Evolutionary conservation across 2,888 invertebrate genomes (phyloP), one percentile per base, ranked within the genome.

Genomic region (Erebia palarica): DNA sequence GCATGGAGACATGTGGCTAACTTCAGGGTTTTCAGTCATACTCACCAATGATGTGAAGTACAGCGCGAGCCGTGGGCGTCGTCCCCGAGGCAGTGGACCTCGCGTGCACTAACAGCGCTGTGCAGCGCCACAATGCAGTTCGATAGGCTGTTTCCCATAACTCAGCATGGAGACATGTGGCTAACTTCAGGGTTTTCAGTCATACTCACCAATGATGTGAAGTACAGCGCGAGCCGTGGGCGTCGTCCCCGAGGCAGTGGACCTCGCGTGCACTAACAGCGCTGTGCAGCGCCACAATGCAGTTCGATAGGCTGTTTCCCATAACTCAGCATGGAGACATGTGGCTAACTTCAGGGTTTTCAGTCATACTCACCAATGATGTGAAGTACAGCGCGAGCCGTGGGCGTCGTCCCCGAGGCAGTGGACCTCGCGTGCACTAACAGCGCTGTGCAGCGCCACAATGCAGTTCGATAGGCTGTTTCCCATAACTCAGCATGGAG

Each of bases 251-350:
- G 84, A 77, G 70, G 81, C 79, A 9, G 81, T 76, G 79, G 97
- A 95, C 0, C 96, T 89, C 47, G 96, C 96, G 77, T 96, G 96
- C 68, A 98, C 97, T 5, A 98, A 88, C 70, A 97, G 94, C 1
- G 97, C 97, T 0, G 97, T 96, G 0, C 97, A 96, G 5, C 97
- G 94, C 97, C 97, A 98, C 42, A 98, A 85, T 0, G 97, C 96
- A 95, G 78, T 95, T 94, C 80, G 71, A 68, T 80, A 79, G 68
- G 76, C 77, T 10, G 80, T 78, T 71, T 79, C 80, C 0, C 85
- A 77, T 5, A 92, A 73, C 1, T 89, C 83, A 0, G 79, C 69
- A 69, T 86, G 87, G 1, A 91, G 80, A 0, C 86, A 27, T 27
- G 27, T 27, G 1, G 3, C 27, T 27, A 27, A 0, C 27, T 27